Conservation (phyloP, 1,140 invertebrate genomes). For the Neuroterus valhalla region DNA sequence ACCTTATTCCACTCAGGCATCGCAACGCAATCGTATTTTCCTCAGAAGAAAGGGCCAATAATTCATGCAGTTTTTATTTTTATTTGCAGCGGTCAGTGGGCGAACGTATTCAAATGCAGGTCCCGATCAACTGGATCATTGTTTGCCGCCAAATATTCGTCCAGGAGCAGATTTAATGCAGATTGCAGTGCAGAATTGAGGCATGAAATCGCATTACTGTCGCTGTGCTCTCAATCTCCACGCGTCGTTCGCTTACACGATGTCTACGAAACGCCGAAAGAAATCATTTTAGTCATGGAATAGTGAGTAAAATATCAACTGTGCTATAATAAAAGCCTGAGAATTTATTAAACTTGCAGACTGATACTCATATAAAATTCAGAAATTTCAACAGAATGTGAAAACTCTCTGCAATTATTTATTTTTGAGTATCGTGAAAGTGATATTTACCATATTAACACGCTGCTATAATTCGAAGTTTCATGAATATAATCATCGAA, state of each 20-base stretch:
- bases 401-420: background rate
- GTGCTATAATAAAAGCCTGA: too few species aligned
- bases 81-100: constrained; percentile 83
- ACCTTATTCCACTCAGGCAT: too few species aligned
- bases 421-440: background rate
- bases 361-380: background rate
- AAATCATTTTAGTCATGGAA: constrained; percentile 85
- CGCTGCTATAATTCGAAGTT: too few species aligned
- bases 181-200: constrained; percentile 80
- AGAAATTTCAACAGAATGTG: constrained; percentile 2
- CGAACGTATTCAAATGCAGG: constrained; percentile 82
- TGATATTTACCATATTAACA: too few species aligned
- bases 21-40: too few species aligned
- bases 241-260: constrained; percentile 82
- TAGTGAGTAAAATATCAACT: constrained; percentile 77
- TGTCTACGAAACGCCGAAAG: constrained; percentile 82
- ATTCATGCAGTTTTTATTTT: background rate
- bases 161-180: constrained; percentile 79
- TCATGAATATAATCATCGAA: too few species aligned
- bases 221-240: constrained; percentile 78
- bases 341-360: too few species aligned
- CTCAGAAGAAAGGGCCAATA: too few species aligned
- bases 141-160: constrained; percentile 86
- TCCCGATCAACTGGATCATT: constrained; percentile 78
- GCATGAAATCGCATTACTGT: constrained; percentile 82